A percentile compares a stretch with the other conserved stretches of the same genome.
Conservation (phyloP, 2,113 vertebrate genomes). For the Bos javanicus region DNA sequence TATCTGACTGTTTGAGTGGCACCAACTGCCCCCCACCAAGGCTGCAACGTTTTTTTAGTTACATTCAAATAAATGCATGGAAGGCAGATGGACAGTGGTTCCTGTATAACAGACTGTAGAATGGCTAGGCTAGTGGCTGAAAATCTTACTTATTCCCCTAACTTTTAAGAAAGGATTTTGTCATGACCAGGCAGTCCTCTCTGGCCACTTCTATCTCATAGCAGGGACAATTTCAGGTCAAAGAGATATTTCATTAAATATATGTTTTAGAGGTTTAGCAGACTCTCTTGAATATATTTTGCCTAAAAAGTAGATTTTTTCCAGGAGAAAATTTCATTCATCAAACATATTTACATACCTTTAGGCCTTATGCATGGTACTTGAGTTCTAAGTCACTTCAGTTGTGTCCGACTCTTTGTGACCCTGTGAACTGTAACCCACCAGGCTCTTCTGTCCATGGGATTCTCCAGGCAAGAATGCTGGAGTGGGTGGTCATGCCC, state of each 20-base stretch:
- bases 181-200: background rate
- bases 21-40: background rate
- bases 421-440: background rate
- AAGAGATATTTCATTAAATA: background rate
- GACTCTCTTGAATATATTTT: background rate
- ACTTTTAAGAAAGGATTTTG: background rate
- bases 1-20: background rate
- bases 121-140: background rate
- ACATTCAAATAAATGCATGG: background rate
- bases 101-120: background rate
- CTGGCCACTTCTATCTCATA: background rate
- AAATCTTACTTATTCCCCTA: background rate
- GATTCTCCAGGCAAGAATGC: background rate
- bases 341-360: background rate
- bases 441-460: background rate
- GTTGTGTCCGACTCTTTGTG: background rate
- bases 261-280: background rate
- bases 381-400: background rate
- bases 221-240: background rate
- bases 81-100: background rate
- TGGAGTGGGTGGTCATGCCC: background rate
- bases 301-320: background rate
- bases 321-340: background rate
- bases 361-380: background rate
- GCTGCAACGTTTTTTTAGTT: background rate